Conservation (phyloP, 2,888 invertebrate genomes). For the Aporophyla lueneburgensis region DNA sequence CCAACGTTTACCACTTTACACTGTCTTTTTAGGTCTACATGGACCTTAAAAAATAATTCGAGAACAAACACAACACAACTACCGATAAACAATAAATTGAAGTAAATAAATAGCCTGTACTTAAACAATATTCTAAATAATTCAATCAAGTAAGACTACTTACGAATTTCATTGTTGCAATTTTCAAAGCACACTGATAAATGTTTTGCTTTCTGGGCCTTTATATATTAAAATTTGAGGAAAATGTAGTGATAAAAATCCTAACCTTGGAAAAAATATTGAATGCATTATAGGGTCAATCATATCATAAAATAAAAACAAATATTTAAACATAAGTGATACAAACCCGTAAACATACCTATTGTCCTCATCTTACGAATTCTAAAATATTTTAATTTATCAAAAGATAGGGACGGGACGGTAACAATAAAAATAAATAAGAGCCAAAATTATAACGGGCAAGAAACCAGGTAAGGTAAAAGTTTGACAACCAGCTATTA, state of each 20-base stretch:
- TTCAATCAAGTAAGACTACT: conserved; percentile 13
- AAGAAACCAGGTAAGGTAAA: no score
- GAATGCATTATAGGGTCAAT: not conserved
- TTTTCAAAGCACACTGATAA: conserved; percentile 17
- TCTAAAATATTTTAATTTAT: no score
- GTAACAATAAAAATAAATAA: no score
- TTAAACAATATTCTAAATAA: not conserved
- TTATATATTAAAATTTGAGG: conserved; percentile 32
- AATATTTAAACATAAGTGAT: not conserved
- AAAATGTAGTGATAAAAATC: not conserved
- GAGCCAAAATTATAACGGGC: no score
- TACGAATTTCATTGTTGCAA: conserved; percentile 39
- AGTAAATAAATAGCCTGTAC: not conserved
- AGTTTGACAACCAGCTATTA: no score
- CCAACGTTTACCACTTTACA: not conserved
- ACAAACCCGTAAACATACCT: no score
- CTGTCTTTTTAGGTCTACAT: not conserved
- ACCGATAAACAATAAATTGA: not conserved
- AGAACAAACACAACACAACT: not conserved
- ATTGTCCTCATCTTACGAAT: no score
- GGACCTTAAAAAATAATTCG: not conserved
- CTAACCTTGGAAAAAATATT: not conserved
- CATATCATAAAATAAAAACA: not conserved
- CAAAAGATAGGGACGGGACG: no score
- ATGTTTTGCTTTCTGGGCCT: not conserved